These are phyloP conservation scores for Orussus abietinus DNA, from an alignment of 1,140 invertebrate species.

Conservation along the genomic window DNA sequence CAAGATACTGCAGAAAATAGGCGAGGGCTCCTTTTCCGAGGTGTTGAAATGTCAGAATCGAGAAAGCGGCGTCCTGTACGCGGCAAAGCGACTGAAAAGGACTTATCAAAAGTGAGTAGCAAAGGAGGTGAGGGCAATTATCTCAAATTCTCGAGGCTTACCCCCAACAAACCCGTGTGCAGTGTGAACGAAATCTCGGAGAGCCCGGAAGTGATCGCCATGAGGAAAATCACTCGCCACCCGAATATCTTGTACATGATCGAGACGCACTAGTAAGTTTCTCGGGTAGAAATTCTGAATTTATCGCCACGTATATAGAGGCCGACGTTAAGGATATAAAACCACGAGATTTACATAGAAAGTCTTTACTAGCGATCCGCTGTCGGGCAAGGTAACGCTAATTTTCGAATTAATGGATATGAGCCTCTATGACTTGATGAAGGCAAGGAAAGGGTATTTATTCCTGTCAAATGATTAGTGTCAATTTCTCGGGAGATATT, in stretches of 20 bases:
- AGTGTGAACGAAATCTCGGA: constrained; percentile 58
- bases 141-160: no score
- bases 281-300: no score
- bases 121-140: no score
- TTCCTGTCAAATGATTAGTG: constrained; percentile 16
- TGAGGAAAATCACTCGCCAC: constrained; percentile 58
- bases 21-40: constrained; percentile 67
- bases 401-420: constrained; percentile 69
- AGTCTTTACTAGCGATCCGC: constrained; percentile 51
- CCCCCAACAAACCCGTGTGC: no score
- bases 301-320: constrained; percentile 1
- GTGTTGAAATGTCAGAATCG: constrained; percentile 64
- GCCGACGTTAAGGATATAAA: not conserved
- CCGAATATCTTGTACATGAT: constrained; percentile 61
- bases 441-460: constrained; percentile 47
- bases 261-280: constrained; percentile 63
- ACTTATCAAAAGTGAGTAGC: constrained; percentile 55
- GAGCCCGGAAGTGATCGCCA: constrained; percentile 60
- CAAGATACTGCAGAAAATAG: constrained; percentile 60
- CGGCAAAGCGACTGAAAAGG: constrained; percentile 65
- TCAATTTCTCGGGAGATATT: no score
- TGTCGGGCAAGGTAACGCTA: constrained; percentile 57
- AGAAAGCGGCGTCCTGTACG: constrained; percentile 54
- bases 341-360: constrained; percentile 1
- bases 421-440: constrained; percentile 66